phyloP scores from a whole-genome alignment of 2,888 invertebrate genomes.

The Pimpla rufipes region DNA sequence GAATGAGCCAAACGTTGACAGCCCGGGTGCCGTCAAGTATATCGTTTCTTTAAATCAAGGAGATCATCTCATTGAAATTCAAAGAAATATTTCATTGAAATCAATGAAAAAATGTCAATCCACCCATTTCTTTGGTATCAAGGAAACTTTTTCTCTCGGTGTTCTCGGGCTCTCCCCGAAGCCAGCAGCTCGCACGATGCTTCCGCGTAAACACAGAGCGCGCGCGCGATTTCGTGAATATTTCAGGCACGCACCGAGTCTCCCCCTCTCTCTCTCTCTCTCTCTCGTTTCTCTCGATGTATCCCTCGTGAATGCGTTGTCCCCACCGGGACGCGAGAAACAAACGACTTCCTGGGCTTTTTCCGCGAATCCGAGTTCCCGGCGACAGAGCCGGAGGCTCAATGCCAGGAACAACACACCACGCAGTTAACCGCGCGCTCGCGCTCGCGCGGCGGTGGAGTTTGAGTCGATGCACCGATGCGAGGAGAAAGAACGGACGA shows the following conservation, averaged over 20 bases:
- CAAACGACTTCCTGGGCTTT: constrained; percentile 13
- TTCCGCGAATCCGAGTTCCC: constrained; percentile 7
- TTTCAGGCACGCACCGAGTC: background rate
- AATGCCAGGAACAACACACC: background rate
- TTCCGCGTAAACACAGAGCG: background rate
- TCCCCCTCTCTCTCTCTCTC: background rate
- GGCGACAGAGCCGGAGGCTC: background rate
- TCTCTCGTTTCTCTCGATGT: too few species aligned
- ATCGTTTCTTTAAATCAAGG: too few species aligned
- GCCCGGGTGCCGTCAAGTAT: too few species aligned
- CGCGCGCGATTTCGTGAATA: background rate
- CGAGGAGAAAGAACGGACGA: background rate
- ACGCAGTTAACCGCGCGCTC: background rate
- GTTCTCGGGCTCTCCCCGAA: too few species aligned
- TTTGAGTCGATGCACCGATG: constrained; percentile 16
- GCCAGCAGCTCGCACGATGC: background rate
- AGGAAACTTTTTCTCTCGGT: too few species aligned
- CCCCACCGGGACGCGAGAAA: background rate
- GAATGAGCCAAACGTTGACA: too few species aligned
- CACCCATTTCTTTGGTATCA: too few species aligned
- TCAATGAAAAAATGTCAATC: too few species aligned
- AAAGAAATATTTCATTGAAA: too few species aligned
- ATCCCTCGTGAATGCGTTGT: background rate
- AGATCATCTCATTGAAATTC: too few species aligned
- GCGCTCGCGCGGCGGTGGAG: background rate